phyloP scores from a whole-genome alignment of 2,113 vertebrate species.

The Ia io region DNA sequence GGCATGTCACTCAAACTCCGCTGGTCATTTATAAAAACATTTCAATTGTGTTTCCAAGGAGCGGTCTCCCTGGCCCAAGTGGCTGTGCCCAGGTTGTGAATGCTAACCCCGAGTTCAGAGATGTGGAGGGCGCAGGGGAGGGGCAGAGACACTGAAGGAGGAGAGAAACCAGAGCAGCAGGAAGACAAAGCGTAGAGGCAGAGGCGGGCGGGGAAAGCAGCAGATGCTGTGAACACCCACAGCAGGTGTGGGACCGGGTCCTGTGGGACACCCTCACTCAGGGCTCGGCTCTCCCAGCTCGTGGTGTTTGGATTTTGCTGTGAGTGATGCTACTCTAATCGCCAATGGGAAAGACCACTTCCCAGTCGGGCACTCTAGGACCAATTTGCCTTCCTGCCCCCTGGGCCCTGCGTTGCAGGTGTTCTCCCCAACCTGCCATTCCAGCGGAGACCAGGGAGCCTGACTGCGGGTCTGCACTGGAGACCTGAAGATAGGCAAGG shows the following conservation, averaged over 20 bases:
- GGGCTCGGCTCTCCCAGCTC: not conserved
- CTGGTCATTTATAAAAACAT: constrained; percentile 80
- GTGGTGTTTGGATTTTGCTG: not conserved
- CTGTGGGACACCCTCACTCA: not conserved
- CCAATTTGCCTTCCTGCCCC: not conserved
- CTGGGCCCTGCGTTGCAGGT: not conserved
- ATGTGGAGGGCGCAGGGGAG: constrained; percentile 25
- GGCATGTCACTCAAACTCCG: constrained; percentile 81
- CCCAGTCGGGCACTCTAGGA: not conserved
- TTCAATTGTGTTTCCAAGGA: constrained; percentile 78
- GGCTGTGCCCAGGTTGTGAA: constrained; percentile 74
- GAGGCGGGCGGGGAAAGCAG: not conserved
- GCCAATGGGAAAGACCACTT: not conserved
- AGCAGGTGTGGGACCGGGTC: accelerated
- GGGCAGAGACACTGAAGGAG: not conserved
- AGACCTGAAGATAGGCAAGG: not conserved
- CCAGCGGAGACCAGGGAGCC: not conserved
- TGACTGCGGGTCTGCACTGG: not conserved
- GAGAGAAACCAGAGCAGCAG: not conserved
- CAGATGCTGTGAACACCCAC: not conserved
- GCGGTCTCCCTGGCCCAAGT: constrained; percentile 80
- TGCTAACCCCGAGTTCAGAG: constrained; percentile 75
- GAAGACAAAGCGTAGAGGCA: not conserved
- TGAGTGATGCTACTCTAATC: not conserved
- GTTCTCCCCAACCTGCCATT: not conserved